Base-by-base conservation (phyloP, 1,140 invertebrate species). In the Halesus radiatus region DNA sequence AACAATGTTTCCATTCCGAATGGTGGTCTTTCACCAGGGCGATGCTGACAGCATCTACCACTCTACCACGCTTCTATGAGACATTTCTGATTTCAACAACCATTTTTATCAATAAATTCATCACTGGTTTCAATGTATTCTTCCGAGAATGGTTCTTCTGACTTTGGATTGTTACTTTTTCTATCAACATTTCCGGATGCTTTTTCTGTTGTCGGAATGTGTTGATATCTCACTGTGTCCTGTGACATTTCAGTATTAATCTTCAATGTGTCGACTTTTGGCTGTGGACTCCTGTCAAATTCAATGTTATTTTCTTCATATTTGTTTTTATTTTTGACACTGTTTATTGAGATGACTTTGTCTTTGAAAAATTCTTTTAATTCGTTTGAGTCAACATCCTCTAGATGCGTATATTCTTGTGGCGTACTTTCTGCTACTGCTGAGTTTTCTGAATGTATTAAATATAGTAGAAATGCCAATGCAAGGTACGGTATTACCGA, bases 281-380 rank as follows among this genome's bases (percentile, higher is more conserved):
- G 74, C 10, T 32, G n/a, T 13, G 53, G 22, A 7, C 22, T 76
- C 32, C 74, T 45, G 18, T 76, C 56, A 76, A 76, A 60, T 29
- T 37, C 26, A 5, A 76, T 26, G 32, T 76, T 76, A 23, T n/a
- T 58, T 22, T 76, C 74, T 50, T 60, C n/a, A 8, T 76, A 76
- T n/a, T 76, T 20, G 13, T 56, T 37, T 76, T 64, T 45, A 16
- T 60, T 37, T 20, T 50, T 64, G n/a, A 76, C 3, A 10, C 20
- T 64, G 18, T 62, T 56, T 5, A 76, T n/a, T 8, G 74, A 60
- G n/a, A 76, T 64, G 20, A 76, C 18, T 76, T 60, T 76, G 53
- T 76, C 74, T 32, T 64, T 76, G 54, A 58, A 76, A 7, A 50
- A 60, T 18, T 76, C n/a, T 23, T 45, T 45, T 13, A 45, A 13